These are phyloP conservation scores for Diarsia rubi DNA, from an alignment of 2,888 invertebrate genomes.

Conservation along the genomic window DNA sequence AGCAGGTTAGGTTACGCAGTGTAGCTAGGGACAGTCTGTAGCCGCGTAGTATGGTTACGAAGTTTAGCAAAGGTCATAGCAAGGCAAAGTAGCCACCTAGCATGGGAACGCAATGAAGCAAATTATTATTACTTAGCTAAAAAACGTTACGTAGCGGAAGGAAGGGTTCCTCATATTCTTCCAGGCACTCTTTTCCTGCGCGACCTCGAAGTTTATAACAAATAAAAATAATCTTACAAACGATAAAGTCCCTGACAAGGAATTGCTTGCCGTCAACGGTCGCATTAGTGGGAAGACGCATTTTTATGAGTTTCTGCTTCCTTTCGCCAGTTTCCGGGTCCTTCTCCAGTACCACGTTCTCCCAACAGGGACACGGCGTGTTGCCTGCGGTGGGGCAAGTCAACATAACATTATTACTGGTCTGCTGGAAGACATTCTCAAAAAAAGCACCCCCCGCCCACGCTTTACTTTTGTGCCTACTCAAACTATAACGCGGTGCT, in stretches of 20 bases:
- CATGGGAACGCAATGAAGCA: background rate
- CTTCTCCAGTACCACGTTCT: slow-evolving; percentile 75
- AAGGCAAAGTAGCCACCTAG: background rate
- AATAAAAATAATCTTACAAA: slow-evolving; percentile 83
- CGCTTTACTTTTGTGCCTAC: background rate
- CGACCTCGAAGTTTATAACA: background rate
- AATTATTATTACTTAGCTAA: background rate
- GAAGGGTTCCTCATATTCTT: background rate
- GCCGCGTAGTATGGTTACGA: background rate
- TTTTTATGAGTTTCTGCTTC: slow-evolving; percentile 79
- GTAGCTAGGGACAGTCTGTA: background rate
- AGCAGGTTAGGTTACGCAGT: too few relatives aligned
- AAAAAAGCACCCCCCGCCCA: background rate
- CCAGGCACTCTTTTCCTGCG: background rate
- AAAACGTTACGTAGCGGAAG: background rate
- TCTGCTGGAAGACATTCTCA: background rate
- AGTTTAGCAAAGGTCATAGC: background rate
- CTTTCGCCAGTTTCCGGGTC: slow-evolving; percentile 76
- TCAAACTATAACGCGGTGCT: background rate
- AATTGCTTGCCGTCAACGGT: slow-evolving; percentile 87
- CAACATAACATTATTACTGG: background rate
- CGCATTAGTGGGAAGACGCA: slow-evolving; percentile 87
- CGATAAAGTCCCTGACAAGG: slow-evolving; percentile 89
- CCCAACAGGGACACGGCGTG: slow-evolving; percentile 82
- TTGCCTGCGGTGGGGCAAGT: slow-evolving; percentile 72